A percentile compares a stretch with the other conserved stretches of the same genome.
Conservation (phyloP, 2,888 invertebrate genomes). For the Leucozona laternaria region DNA sequence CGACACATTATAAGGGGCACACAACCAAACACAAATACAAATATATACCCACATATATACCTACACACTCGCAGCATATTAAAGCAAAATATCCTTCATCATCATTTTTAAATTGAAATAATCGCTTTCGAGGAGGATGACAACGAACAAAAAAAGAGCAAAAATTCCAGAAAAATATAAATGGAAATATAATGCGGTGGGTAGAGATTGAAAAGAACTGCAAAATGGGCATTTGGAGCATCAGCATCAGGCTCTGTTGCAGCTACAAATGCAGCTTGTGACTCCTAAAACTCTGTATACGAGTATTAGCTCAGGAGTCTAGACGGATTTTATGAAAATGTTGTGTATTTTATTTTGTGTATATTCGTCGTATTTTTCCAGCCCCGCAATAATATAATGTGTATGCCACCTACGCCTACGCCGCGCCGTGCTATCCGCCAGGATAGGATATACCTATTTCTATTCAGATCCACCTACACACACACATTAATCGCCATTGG, state of each 20-base stretch:
- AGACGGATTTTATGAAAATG: constrained; percentile 72
- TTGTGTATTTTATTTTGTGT: constrained; percentile 39
- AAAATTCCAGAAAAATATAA: constrained; percentile 28
- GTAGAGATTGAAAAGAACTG: constrained; percentile 38
- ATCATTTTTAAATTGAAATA: constrained; percentile 65
- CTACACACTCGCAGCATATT: constrained; percentile 15
- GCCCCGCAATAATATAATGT: constrained; percentile 35
- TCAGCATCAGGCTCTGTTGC: constrained; percentile 21
- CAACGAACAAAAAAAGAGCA: constrained; percentile 10
- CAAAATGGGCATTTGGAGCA: constrained; percentile 57
- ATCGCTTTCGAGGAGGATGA: constrained; percentile 56
- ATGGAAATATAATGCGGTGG: constrained; percentile 23
- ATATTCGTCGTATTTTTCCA: constrained; percentile 24
- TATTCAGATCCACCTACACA: constrained; percentile 34
- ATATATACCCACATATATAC: constrained; percentile 18
- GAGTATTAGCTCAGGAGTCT: constrained; percentile 69
- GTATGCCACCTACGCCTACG: constrained; percentile 45
- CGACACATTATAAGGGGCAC: constrained; percentile 56
- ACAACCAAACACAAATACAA: constrained; percentile 29
- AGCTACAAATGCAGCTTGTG: constrained; percentile 50
- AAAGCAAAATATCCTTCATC: constrained; percentile 66
- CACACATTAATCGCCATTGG: constrained; percentile 12
- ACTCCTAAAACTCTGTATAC: constrained; percentile 49
- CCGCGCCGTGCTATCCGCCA: constrained; percentile 3
- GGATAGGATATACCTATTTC: constrained; percentile 13